phyloP scores from a whole-genome alignment of 1,140 invertebrate genomes.

The Drosophila parabipectinata region DNA sequence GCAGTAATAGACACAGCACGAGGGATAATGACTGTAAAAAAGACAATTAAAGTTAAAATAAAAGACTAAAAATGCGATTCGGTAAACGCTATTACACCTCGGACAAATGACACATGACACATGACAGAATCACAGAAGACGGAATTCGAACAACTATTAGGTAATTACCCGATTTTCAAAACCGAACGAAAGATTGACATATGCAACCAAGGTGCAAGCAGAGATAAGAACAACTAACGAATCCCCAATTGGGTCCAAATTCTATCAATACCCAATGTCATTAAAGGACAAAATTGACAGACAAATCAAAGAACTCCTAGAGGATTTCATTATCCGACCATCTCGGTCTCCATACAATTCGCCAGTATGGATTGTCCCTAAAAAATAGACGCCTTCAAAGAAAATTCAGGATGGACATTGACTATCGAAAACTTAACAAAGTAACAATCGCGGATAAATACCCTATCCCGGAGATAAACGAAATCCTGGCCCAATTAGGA shows the following conservation, averaged over 20 bases:
- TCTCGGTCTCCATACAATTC: not conserved
- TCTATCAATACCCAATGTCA: not conserved
- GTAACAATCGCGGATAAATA: slow-evolving; percentile 4
- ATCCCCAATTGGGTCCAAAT: not conserved
- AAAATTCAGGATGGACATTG: too few species aligned
- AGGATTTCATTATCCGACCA: not conserved
- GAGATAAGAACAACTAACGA: not conserved
- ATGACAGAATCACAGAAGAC: not conserved
- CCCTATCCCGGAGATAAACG: not conserved
- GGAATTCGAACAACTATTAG: not conserved
- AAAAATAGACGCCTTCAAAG: too few species aligned
- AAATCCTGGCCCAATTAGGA: slow-evolving; percentile 7
- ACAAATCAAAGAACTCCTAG: not conserved
- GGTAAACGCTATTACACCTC: not conserved
- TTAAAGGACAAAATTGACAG: not conserved
- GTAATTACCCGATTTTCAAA: not conserved
- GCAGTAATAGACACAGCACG: not conserved
- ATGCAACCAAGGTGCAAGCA: not conserved
- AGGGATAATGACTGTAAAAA: not conserved
- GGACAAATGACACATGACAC: not conserved
- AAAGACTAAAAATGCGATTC: too few species aligned
- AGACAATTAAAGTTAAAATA: not conserved
- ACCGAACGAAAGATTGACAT: not conserved
- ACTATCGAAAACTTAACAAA: not conserved
- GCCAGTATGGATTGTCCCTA: not conserved